A percentile compares a stretch with the other conserved stretches of the same genome.
These are phyloP conservation scores for Campoletis raptor DNA, from an alignment of 2,888 invertebrate species.

Conservation along the genomic window DNA sequence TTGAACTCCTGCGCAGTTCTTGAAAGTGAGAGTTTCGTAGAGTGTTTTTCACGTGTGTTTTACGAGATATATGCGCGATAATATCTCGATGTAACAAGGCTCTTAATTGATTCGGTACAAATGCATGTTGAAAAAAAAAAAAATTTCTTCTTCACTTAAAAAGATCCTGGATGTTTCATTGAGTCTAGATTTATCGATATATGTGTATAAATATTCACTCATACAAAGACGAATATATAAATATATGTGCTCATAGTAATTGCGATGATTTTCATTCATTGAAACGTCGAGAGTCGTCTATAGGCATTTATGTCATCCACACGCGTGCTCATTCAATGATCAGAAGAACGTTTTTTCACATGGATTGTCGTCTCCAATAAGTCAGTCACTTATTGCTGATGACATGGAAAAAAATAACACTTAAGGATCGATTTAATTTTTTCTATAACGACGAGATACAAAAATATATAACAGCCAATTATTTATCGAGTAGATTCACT, in stretches of 20 bases:
- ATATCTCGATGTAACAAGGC: slow-evolving; percentile 29
- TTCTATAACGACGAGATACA: background rate
- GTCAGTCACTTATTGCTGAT: slow-evolving; percentile 20
- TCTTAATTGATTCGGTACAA: slow-evolving; percentile 40
- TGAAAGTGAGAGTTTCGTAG: slow-evolving; percentile 2
- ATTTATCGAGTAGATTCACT: background rate
- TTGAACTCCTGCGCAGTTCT: background rate
- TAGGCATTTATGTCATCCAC: slow-evolving; percentile 32
- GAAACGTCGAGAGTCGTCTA: slow-evolving; percentile 42
- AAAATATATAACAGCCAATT: background rate
- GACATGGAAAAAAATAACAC: slow-evolving; percentile 1
- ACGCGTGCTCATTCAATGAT: slow-evolving; percentile 47
- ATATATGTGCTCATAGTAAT: slow-evolving; percentile 23
- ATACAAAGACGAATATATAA: background rate
- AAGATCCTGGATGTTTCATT: slow-evolving; percentile 37
- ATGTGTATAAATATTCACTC: background rate
- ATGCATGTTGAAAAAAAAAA: slow-evolving; percentile 10
- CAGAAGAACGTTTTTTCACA: slow-evolving; percentile 21
- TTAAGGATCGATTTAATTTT: background rate
- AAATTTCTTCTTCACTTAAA: background rate
- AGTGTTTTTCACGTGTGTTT: slow-evolving; percentile 37
- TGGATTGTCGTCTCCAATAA: slow-evolving; percentile 32
- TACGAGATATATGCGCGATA: slow-evolving; percentile 15
- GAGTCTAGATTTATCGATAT: background rate
- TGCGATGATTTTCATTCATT: slow-evolving; percentile 62